phyloP scores from a whole-genome alignment of 2,797 vertebrate genomes.

The Tokudaia muenninki region DNA sequence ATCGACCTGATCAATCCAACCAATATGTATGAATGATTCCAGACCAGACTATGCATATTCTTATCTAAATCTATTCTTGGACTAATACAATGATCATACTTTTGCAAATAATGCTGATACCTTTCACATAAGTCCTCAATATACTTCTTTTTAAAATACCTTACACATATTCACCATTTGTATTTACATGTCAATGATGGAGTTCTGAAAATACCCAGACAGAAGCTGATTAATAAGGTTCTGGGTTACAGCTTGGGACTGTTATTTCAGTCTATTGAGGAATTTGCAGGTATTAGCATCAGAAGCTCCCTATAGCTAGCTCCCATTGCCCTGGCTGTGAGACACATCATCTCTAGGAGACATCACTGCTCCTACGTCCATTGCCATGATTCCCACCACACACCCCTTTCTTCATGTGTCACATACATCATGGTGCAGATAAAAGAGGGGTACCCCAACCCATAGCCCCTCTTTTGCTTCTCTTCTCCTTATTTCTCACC shows the following conservation, averaged over 20 bases:
- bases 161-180: not conserved
- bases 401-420: not conserved
- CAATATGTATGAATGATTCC: not conserved
- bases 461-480: not conserved
- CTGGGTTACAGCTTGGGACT: not conserved
- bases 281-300: not conserved
- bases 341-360: too few species aligned
- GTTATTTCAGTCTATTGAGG: not conserved
- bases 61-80: not conserved
- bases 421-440: not conserved
- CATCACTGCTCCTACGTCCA: too few species aligned
- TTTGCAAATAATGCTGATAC: not conserved
- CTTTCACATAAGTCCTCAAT: not conserved
- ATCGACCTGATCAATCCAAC: not conserved
- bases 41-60: not conserved
- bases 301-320: too few species aligned
- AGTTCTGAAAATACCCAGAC: not conserved
- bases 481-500: not conserved
- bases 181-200: not conserved
- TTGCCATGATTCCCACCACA: not conserved
- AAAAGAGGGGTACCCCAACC: not conserved
- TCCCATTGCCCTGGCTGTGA: too few species aligned
- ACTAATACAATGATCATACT: not conserved
- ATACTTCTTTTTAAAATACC: not conserved
- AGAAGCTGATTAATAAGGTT: not conserved